Conservation (phyloP, 1,140 invertebrate species). For the Whitmania pigra region DNA sequence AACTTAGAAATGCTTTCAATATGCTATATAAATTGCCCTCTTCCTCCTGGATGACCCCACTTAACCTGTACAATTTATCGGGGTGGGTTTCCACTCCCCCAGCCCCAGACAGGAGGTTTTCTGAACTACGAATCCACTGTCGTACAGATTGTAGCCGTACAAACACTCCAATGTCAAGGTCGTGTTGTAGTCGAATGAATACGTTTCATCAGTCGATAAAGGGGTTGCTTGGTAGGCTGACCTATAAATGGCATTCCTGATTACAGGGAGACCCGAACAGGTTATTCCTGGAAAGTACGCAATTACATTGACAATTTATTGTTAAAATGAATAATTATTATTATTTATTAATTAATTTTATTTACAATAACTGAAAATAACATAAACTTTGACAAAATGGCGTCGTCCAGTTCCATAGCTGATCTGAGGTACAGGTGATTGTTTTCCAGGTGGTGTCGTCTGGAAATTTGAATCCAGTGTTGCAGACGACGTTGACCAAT, state of each 20-base stretch:
- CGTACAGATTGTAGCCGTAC: background rate
- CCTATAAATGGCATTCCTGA: background rate
- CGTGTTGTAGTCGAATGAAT: constrained; percentile 2
- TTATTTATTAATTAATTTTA: background rate
- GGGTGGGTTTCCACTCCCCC: background rate
- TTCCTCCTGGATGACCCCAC: too few relatives aligned
- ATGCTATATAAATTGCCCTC: too few relatives aligned
- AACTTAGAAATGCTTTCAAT: too few relatives aligned
- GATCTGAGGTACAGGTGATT: background rate
- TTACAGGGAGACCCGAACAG: background rate
- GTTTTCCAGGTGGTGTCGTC: background rate
- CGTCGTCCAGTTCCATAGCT: background rate
- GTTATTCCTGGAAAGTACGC: background rate
- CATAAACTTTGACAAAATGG: background rate
- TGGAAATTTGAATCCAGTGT: background rate
- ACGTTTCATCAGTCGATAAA: background rate
- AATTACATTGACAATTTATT: background rate
- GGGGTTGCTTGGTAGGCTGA: background rate
- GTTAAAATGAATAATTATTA: background rate
- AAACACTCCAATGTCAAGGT: background rate
- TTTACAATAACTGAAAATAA: background rate
- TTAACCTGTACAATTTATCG: background rate
- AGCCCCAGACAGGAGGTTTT: background rate
- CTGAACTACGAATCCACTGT: background rate
- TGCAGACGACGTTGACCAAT: background rate